Percentiles rank a stretch among this genome's conserved stretches.
phyloP scores from a whole-genome alignment of 2,888 invertebrate genomes.

The Matsumyia berberina region DNA sequence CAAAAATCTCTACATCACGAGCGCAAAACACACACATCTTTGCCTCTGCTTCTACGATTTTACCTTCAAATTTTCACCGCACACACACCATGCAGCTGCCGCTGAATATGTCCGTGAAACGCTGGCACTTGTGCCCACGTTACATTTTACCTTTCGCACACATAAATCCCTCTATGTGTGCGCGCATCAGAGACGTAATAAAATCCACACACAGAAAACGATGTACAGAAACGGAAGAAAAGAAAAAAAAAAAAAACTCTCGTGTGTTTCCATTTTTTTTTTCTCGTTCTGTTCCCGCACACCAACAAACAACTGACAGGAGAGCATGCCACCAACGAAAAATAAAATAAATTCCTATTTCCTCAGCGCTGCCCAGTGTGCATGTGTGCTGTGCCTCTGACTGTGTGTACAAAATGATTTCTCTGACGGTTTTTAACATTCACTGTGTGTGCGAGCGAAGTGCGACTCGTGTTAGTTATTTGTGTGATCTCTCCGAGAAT shows the following conservation, averaged over 20 bases:
- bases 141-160: conserved; percentile 24
- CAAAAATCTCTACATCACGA: not conserved
- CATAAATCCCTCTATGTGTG: not conserved
- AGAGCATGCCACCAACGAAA: conserved; percentile 31
- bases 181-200: not conserved
- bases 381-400: not conserved
- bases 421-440: conserved; percentile 34
- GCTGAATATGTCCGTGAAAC: conserved; percentile 45
- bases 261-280: conserved; percentile 13
- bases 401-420: conserved; percentile 21
- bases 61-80: not conserved
- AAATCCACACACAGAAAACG: not conserved
- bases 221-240: not conserved
- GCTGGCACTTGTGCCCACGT: conserved; percentile 41
- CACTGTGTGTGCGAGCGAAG: conserved; percentile 40
- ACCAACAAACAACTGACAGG: conserved; percentile 50
- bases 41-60: conserved; percentile 3
- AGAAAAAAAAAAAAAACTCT: conserved; percentile 24
- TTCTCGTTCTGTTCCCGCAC: conserved; percentile 12
- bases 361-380: not conserved
- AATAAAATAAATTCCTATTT: conserved; percentile 23
- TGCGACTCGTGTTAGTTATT: conserved; percentile 64
- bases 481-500: conserved; percentile 68
- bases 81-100: not conserved
- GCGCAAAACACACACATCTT: not conserved